phyloP scores from a whole-genome alignment of 2,797 vertebrate genomes.

The Characodon lateralis region DNA sequence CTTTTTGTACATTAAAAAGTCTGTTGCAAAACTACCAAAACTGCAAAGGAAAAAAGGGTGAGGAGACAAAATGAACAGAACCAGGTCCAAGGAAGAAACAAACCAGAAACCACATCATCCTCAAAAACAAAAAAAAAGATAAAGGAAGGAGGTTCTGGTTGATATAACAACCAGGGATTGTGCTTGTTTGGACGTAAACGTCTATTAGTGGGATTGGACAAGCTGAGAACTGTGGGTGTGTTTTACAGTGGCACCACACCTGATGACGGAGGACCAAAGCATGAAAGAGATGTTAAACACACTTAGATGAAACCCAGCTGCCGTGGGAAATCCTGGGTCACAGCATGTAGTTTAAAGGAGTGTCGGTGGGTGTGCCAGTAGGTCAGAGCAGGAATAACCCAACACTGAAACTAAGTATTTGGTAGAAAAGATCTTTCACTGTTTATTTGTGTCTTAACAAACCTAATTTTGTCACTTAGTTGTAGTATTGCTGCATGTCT shows the following conservation, averaged over 20 bases:
- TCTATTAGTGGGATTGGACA: slow-evolving; percentile 14
- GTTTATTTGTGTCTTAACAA: not conserved
- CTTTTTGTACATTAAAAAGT: not conserved
- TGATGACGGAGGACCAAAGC: not conserved
- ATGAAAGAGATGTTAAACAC: not conserved
- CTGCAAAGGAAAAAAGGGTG: not conserved
- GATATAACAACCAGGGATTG: slow-evolving; percentile 36
- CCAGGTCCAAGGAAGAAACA: not conserved
- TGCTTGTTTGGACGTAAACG: slow-evolving; percentile 18
- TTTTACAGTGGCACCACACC: slow-evolving; percentile 32
- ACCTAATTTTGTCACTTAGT: not conserved
- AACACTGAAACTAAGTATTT: not conserved
- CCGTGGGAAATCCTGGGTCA: slow-evolving; percentile 33
- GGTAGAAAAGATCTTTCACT: not conserved
- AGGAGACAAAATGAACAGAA: slow-evolving; percentile 17
- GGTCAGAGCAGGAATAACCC: slow-evolving; percentile 26
- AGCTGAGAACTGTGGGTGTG: not conserved
- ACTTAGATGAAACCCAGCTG: slow-evolving; percentile 36
- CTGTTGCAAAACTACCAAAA: not conserved
- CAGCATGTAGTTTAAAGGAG: slow-evolving; percentile 33
- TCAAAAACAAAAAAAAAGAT: slow-evolving; percentile 7
- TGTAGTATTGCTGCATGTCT: not conserved
- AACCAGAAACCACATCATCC: not conserved
- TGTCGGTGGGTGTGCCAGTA: slow-evolving; percentile 20
- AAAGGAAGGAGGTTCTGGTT: slow-evolving; percentile 8